These are phyloP conservation scores for Chloroclysta siterata DNA, from an alignment of 2,888 invertebrate genomes.

Conservation along the genomic window DNA sequence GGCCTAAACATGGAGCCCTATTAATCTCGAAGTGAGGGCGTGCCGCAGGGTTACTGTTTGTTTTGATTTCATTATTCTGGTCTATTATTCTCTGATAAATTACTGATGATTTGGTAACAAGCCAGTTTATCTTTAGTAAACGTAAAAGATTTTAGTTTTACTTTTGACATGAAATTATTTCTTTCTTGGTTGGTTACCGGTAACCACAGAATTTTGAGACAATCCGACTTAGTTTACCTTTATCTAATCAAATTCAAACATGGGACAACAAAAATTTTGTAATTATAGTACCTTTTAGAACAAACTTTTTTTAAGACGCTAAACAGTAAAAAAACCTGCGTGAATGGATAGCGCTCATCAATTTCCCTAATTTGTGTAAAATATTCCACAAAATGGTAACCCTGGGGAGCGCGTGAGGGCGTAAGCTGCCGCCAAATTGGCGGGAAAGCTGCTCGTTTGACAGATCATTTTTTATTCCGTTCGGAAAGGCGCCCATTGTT, in stretches of 20 bases:
- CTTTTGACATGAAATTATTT: background rate
- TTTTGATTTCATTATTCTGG: slow-evolving; percentile 42
- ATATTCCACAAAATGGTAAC: slow-evolving; percentile 52
- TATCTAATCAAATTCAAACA: no score
- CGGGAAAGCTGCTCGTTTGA: slow-evolving; percentile 77
- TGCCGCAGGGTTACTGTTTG: slow-evolving; percentile 62
- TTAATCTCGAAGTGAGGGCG: slow-evolving; percentile 80
- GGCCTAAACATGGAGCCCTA: slow-evolving; percentile 77
- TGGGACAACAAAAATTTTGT: no score
- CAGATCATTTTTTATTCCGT: slow-evolving; percentile 81
- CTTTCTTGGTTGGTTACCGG: no score
- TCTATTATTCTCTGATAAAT: slow-evolving; percentile 26
- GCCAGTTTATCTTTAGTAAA: background rate
- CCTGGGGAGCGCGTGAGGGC: slow-evolving; percentile 61
- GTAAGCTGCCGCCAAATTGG: slow-evolving; percentile 73
- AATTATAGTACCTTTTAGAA: no score
- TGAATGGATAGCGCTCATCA: background rate
- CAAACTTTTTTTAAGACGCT: no score
- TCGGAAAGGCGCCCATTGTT: slow-evolving; percentile 72
- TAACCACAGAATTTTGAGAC: no score
- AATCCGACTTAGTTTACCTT: no score
- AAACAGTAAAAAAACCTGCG: background rate
- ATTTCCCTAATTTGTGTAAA: slow-evolving; percentile 30
- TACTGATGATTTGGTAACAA: slow-evolving; percentile 1
- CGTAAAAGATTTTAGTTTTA: no score